These are phyloP conservation scores for Pollimyrus isidori DNA, from an alignment of 2,113 vertebrate genomes.

Conservation along the genomic window DNA sequence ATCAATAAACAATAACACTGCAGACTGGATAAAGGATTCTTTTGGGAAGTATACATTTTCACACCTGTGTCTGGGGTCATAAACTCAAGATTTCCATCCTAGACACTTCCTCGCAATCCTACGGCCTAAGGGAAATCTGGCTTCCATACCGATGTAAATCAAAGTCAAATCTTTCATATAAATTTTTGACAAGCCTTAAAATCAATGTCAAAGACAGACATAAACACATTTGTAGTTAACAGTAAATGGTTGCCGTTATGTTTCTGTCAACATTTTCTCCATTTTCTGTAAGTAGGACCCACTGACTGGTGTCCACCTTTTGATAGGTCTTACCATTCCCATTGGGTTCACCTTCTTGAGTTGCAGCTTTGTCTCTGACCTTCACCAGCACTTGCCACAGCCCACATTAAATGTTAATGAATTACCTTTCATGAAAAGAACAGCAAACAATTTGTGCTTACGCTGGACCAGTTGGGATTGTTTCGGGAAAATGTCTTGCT, in stretches of 20 bases:
- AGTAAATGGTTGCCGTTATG: not conserved
- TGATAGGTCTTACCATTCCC: not conserved
- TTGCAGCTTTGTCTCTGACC: not conserved
- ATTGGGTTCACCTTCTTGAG: not conserved
- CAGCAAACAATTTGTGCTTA: not conserved
- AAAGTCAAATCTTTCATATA: not conserved
- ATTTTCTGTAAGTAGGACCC: not conserved
- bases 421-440: conserved; percentile 3
- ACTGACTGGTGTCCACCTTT: not conserved
- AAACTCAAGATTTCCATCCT: not conserved
- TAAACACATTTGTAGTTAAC: not conserved
- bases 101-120: not conserved
- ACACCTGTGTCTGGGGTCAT: not conserved
- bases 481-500: not conserved
- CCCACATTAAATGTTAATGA: not conserved
- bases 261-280: not conserved
- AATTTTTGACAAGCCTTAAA: not conserved
- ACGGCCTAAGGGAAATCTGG: not conserved
- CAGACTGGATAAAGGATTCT: not conserved
- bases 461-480: not conserved
- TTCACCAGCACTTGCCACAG: not conserved
- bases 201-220: not conserved
- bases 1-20: conserved; percentile 14
- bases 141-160: conserved; percentile 9
- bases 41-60: conserved; percentile 1